Percentiles rank a stretch among this genome's conserved stretches.
phyloP scores from a whole-genome alignment of 2,888 invertebrate species.

The Drosophila ezoana region DNA sequence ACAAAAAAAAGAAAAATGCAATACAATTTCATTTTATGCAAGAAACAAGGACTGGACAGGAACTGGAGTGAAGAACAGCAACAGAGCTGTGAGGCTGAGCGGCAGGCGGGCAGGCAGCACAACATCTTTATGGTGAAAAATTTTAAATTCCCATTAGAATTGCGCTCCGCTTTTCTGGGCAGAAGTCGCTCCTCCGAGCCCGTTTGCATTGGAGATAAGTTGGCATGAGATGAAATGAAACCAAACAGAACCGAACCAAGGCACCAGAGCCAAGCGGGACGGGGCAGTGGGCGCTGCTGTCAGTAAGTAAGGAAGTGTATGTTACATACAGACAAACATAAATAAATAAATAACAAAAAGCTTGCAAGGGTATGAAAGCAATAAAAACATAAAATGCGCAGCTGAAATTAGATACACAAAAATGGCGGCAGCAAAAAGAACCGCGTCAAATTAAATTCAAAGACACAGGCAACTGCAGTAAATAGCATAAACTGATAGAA shows the following conservation, averaged over 20 bases:
- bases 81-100: neutral
- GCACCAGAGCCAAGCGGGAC: conserved; percentile 20
- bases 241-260: conserved; percentile 57
- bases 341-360: conserved; percentile 58
- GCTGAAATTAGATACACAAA: conserved; percentile 56
- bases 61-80: conserved; percentile 35
- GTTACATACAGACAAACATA: conserved; percentile 59
- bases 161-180: conserved; percentile 61
- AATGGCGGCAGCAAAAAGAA: conserved; percentile 27
- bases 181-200: conserved; percentile 14
- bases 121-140: conserved; percentile 75
- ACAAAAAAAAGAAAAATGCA: conserved; percentile 57
- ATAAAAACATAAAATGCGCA: conserved; percentile 65
- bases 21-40: conserved; percentile 79
- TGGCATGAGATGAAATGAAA: conserved; percentile 71
- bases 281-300: conserved; percentile 10
- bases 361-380: conserved; percentile 59
- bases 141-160: conserved; percentile 80
- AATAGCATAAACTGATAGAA: conserved; percentile 20
- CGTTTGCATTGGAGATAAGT: conserved; percentile 34
- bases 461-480: conserved; percentile 43
- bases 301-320: conserved; percentile 72
- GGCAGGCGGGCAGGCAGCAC: conserved; percentile 14
- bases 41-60: conserved; percentile 68
- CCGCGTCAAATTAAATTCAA: conserved; percentile 57